Base-by-base conservation (phyloP, 2,113 vertebrate species). In the Onychostoma macrolepis region DNA sequence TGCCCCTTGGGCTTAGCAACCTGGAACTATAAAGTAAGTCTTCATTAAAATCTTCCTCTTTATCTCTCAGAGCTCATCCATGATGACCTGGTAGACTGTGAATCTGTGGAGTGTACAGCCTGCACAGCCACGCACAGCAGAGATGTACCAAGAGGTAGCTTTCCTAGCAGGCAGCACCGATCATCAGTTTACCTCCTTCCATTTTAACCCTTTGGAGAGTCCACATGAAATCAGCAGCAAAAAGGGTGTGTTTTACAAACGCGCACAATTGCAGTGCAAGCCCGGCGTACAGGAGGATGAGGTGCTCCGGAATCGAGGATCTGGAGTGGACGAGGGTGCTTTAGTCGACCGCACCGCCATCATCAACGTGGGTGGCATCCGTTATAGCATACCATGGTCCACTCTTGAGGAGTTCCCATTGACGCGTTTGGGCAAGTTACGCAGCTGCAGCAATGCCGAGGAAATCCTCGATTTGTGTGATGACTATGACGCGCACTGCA, bases 391-490 rank as follows among this genome's bases (percentile, higher is more conserved):
- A 91, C 97, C 97, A 9, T 99, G 98, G 98, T 97, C 96, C 56
- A 98, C 97, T 0, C 93, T 99, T 89, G 97, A 97, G 4, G 95
- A 97, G 90, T 99, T 97, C 89, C 98, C 98, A 6, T 92, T 99
- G 85, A 97, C 96, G 1, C 94, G 98, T 79, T 95, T 99, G 17
- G 97, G 96, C 5, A 97, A 96, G 89, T 94, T 99, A 77, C 95
- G 93, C 67, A 89, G 95, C 79, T 99, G 98, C 92, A 97, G 95
- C 90, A 97, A 95, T 83, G 96, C 95, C 0, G 97, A 96, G 8
- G 98, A 99, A 92, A 96, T 99, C 92, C 97, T 99, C 95, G 94
- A 97, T 71, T 92, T 98, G 90, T 99, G 98, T 3, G 97, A 99
- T 33, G 98, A 99, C 93, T 99, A 99, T 19, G 98, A 99, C 36